Evolutionary conservation across 2,113 vertebrate species (phyloP).

Genomic region (Balaeniceps rex): DNA sequence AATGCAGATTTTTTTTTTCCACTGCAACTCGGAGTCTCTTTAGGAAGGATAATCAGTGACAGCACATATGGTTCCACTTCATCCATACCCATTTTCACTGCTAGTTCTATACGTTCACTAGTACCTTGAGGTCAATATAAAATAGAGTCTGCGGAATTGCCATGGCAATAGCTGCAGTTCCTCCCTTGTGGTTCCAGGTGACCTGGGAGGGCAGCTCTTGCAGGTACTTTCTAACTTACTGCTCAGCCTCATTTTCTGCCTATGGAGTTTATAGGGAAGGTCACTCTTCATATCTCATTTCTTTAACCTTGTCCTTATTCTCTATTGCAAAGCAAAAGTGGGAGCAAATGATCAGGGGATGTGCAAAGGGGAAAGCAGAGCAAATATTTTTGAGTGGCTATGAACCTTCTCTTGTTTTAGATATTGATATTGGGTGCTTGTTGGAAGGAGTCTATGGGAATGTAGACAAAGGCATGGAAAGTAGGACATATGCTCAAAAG

Average conservation of each 20-base stretch:
- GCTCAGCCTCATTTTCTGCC: slow-evolving; percentile 24
- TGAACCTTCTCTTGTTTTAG: not conserved
- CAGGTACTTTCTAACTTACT: slow-evolving; percentile 7
- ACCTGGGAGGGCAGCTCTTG: slow-evolving; percentile 1
- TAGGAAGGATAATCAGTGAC: not conserved
- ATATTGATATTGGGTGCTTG: not conserved
- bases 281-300: slow-evolving; percentile 15
- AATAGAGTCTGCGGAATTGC: not conserved
- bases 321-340: not conserved
- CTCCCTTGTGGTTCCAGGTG: not conserved
- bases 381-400: not conserved
- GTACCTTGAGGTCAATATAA: not conserved
- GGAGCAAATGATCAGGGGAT: not conserved
- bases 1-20: not conserved
- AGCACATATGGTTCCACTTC: not conserved
- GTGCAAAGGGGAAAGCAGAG: not conserved
- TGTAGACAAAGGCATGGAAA: not conserved
- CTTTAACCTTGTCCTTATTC: slow-evolving; percentile 2
- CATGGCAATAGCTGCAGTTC: not conserved
- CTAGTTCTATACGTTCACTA: not conserved
- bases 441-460: not conserved
- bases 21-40: not conserved
- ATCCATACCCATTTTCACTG: not conserved
- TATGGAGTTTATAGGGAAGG: slow-evolving; percentile 18
- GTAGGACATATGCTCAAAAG: not conserved